These are phyloP conservation scores for Vicugna pacos DNA, from an alignment of 2,113 vertebrate genomes.

Conservation along the genomic window DNA sequence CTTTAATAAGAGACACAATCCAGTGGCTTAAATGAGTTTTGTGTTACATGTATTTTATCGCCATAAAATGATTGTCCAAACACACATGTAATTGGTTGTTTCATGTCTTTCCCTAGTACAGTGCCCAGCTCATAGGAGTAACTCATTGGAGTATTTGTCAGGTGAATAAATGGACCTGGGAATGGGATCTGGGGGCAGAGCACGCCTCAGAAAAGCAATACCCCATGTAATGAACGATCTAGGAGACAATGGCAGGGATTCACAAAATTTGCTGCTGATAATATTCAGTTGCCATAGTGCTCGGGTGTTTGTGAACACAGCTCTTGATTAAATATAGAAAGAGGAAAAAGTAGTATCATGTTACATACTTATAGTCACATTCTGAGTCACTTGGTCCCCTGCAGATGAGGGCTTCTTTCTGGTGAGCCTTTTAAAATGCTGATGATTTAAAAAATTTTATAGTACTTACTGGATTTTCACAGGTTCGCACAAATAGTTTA, in stretches of 20 bases:
- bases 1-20: neutral
- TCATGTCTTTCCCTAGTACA: neutral
- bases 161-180: neutral
- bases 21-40: neutral
- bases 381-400: neutral
- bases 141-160: neutral
- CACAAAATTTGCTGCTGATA: constrained; percentile 31
- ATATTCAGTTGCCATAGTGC: constrained; percentile 63
- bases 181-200: neutral
- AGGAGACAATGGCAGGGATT: constrained; percentile 22
- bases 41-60: neutral
- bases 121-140: neutral
- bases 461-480: neutral
- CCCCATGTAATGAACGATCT: constrained; percentile 2
- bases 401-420: neutral
- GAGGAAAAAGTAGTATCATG: neutral
- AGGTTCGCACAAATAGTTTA: neutral
- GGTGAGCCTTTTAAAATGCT: neutral
- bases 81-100: neutral
- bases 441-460: neutral
- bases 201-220: neutral
- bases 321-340: constrained; percentile 60
- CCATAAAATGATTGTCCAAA: neutral
- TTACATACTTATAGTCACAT: neutral
- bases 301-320: constrained; percentile 31